Evolutionary conservation across 2,797 vertebrate genomes (phyloP), one percentile per base, ranked within the genome.

Genomic region (Brachymystax lenok): DNA sequence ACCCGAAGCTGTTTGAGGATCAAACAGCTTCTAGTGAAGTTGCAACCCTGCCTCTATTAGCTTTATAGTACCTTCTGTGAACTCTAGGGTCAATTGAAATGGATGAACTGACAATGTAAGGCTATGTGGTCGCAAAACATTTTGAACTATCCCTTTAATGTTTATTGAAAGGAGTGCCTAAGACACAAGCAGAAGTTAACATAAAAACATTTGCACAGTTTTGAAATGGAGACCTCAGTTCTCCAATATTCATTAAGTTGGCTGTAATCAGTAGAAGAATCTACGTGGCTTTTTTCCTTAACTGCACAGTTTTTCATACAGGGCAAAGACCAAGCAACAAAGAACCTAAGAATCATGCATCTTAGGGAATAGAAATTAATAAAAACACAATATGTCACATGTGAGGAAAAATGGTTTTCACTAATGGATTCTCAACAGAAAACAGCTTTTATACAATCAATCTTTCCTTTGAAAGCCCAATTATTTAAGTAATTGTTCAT

Each of bases 401-500:
- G 91, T 90, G 84, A 86, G 87, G 92, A 93, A 46, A 46, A 46
- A 46, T 46, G 40, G 12, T 46, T 46, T 46, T 46, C 10, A 46
- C 91, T 95, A 95, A 95, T 95, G 94, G 94, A 93, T 95, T 94
- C 91, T 93, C 90, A 92, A 90, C 91, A 92, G 93, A 95, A 95
- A 94, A 93, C 93, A 93, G 94, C 94, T 94, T 94, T 94, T 93
- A 94, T 89, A 92, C 93, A 91, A 94, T 95, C 93, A 94, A 93
- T 95, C 94, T 95, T 91, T 90, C 86, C 89, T 93, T 86, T 92
- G 92, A 92, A 93, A 90, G 91, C 91, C 90, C 93, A 94, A 93
- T 95, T 94, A 95, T 95, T 94, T 93, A 94, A 93, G 94, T 95
- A 94, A 95, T 94, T 94, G 93, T 95, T 93, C 93, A 90, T 91